Evolutionary conservation across 2,113 vertebrate species (phyloP).

Genomic region (Australoheros scitulus): DNA sequence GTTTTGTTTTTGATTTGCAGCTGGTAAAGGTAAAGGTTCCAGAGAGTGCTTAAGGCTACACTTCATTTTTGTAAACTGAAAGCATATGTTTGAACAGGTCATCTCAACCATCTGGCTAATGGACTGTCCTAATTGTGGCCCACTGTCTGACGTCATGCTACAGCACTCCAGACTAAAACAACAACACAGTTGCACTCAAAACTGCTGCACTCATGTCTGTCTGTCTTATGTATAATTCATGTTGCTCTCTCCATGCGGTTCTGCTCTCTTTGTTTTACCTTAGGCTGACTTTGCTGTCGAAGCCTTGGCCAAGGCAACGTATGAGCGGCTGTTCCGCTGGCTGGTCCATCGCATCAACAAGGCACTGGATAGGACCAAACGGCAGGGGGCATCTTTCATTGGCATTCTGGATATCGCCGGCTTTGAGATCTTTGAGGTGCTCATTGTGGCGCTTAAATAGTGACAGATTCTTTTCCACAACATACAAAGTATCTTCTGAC

Average conservation of each 20-base stretch:
- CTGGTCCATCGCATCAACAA: slow-evolving; percentile 98
- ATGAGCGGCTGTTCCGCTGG: slow-evolving; percentile 98
- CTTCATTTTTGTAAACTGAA: background rate
- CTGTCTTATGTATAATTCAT: background rate
- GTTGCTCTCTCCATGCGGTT: background rate
- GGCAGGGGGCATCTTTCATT: slow-evolving; percentile 97
- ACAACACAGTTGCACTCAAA: too few species aligned
- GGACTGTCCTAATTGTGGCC: background rate
- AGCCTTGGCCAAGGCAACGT: slow-evolving; percentile 96
- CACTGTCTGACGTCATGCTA: background rate
- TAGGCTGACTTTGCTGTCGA: slow-evolving; percentile 98
- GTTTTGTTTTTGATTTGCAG: background rate
- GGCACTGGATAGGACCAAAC: slow-evolving; percentile 95
- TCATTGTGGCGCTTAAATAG: slow-evolving; percentile 60
- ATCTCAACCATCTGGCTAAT: background rate
- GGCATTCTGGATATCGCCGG: slow-evolving; percentile 98
- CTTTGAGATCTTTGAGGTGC: slow-evolving; percentile 99
- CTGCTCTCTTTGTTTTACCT: background rate
- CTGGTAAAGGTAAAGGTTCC: background rate
- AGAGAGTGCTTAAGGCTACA: background rate
- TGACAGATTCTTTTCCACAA: background rate
- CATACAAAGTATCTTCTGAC: background rate
- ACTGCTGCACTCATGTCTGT: background rate
- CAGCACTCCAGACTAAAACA: background rate
- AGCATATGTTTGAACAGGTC: slow-evolving; percentile 5